Base-by-base conservation (phyloP, 2,888 invertebrate genomes). In the Eristalis arbustorum region DNA sequence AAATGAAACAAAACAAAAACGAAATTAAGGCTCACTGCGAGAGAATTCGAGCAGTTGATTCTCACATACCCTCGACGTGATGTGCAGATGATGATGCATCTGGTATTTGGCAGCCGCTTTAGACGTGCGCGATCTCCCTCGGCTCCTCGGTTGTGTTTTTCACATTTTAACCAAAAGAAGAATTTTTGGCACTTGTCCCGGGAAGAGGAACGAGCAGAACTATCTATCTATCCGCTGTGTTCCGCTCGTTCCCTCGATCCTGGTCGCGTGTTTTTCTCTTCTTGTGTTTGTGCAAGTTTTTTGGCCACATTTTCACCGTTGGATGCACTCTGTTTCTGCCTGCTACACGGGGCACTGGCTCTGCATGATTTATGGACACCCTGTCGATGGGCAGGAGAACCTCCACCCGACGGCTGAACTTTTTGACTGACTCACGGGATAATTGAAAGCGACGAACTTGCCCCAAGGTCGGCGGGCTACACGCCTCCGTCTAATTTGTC, bases 81-180 rank as follows among this genome's bases (percentile, higher is more conserved):
- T 84, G 72, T 76, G 73, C 68, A 81, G 61, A 77, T 73, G 49
- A 67, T 67, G 49, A 82, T 85, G 85, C 85, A 85, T 77, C 82
- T 73, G 82, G 82, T 77, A 85, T 77, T 85, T 85, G 82, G 85
- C 82, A 82, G 73, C 63, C 85, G 81, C 69, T 69, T 82, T 81
- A 81, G 73, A 82, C 81, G 67, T 49, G 69, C 73, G 66, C 75
- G 31, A 59, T 78, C 42, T 66, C 57, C n/a, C n/a, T 14, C 14
- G 6, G 18, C 49, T 49, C 49, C 8, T 8, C 49, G 14, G 42
- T 31, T 31, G 11, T 69, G 13, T 49, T 34, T 68, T 80, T n/a
- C 49, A 49, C 49, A 49, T 49, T 49, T 79, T 75, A 40, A 77
- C 68, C 73, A 77, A 82, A 85, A 80, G 77, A 82, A 82, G 81